Percentiles rank a stretch among this genome's conserved stretches.
Conservation (phyloP, 2,888 invertebrate genomes). For the Agrochola litura region DNA sequence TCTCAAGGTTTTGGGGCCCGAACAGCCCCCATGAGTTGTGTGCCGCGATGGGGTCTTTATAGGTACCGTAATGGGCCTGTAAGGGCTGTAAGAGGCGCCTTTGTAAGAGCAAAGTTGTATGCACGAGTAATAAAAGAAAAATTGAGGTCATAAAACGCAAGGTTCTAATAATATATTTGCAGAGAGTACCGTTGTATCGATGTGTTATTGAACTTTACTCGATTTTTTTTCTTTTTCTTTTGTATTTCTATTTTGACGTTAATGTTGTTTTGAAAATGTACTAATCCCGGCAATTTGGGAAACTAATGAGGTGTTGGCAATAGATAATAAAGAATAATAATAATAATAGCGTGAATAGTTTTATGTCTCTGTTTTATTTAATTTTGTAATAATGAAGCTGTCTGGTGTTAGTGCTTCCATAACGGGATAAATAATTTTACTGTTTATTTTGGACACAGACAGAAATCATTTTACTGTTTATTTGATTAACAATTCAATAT, state of each 20-base stretch:
- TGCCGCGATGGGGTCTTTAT: conserved; percentile 46
- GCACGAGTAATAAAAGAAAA: conserved; percentile 51
- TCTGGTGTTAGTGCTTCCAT: neutral
- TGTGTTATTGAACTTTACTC: conserved; percentile 33
- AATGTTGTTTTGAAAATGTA: conserved; percentile 36
- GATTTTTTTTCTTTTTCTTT: conserved; percentile 20
- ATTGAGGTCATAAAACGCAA: conserved; percentile 56
- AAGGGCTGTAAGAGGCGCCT: conserved; percentile 40
- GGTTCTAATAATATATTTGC: conserved; percentile 34
- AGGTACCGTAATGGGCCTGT: conserved; percentile 50
- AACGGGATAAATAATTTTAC: neutral
- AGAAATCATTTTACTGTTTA: neutral
- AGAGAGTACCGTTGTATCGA: conserved; percentile 31
- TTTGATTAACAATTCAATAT: neutral
- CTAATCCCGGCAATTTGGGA: conserved; percentile 14
- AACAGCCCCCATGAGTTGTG: conserved; percentile 47
- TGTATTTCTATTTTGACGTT: conserved; percentile 31
- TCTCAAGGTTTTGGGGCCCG: conserved; percentile 46
- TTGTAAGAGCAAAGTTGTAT: conserved; percentile 61
- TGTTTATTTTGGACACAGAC: conserved; percentile 9
- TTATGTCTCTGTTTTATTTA: neutral
- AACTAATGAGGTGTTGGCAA: conserved; percentile 4
- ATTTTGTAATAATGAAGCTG: neutral
- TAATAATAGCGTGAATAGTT: neutral
- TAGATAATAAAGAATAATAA: no score